A percentile compares a stretch with the other conserved stretches of the same genome.
Evolutionary conservation across 2,113 vertebrate species (phyloP).

Genomic region (Atrichornis clamosus): DNA sequence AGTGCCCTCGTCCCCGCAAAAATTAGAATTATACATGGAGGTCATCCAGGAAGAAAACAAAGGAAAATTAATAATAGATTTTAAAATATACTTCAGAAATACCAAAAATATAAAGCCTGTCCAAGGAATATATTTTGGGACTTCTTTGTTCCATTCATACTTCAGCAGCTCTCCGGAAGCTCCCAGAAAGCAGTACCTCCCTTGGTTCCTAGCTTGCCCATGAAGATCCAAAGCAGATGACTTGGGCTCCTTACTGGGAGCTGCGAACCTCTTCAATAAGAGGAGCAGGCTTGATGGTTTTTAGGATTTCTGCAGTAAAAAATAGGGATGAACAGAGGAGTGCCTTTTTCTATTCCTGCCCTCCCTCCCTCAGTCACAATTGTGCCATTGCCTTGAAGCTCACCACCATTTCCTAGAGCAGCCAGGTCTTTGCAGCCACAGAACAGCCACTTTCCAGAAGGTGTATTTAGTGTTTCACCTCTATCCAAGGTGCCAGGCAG

Average conservation of each 20-base stretch:
- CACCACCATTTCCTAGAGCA: not conserved
- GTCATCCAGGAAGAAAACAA: not conserved
- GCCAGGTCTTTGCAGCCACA: not conserved
- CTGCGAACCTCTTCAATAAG: not conserved
- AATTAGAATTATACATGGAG: not conserved
- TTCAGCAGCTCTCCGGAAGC: not conserved
- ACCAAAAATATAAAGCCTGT: not conserved
- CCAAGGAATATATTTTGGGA: not conserved
- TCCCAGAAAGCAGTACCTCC: not conserved
- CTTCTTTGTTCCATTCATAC: not conserved
- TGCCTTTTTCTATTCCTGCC: not conserved
- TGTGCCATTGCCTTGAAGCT: not conserved
- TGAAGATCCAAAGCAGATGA: not conserved
- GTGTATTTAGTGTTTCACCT: not conserved
- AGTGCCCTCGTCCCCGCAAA: accelerated
- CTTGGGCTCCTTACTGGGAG: not conserved
- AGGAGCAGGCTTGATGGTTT: not conserved
- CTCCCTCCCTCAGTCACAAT: not conserved
- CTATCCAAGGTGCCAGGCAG: not conserved
- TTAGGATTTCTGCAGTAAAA: not conserved
- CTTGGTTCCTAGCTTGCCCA: not conserved
- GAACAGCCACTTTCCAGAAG: not conserved
- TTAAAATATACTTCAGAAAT: not conserved
- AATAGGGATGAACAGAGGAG: not conserved
- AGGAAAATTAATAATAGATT: not conserved